These are phyloP conservation scores for Tinea semifulvella DNA, from an alignment of 2,888 invertebrate species.

Conservation along the genomic window DNA sequence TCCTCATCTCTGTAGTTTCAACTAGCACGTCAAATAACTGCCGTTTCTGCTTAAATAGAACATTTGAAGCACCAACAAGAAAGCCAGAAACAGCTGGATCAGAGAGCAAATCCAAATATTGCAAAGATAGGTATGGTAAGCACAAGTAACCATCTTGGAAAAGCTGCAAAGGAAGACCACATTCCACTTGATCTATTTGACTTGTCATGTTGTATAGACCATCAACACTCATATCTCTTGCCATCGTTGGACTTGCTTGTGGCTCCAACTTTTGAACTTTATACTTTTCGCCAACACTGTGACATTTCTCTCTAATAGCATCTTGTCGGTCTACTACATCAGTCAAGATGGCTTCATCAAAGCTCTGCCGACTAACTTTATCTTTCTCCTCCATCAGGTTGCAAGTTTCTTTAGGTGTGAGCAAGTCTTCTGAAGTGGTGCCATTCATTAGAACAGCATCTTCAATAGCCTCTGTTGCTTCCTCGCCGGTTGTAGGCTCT, in stretches of 20 bases:
- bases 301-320: constrained; percentile 53
- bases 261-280: constrained; percentile 50
- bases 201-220: constrained; percentile 71
- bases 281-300: constrained; percentile 60
- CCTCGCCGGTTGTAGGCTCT: constrained; percentile 26
- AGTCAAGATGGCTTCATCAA: constrained; percentile 44
- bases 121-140: constrained; percentile 94
- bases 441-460: constrained; percentile 32
- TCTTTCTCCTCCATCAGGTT: constrained; percentile 56
- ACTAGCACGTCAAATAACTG: constrained; percentile 92
- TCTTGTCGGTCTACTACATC: constrained; percentile 49
- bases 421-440: constrained; percentile 33
- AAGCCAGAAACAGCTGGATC: constrained; percentile 88
- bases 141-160: constrained; percentile 93
- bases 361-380: constrained; percentile 49
- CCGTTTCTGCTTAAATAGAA: constrained; percentile 95
- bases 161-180: constrained; percentile 87
- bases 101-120: constrained; percentile 90
- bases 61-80: constrained; percentile 97
- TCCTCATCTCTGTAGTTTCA: constrained; percentile 85
- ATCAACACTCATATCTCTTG: constrained; percentile 74
- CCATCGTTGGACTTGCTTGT: constrained; percentile 66
- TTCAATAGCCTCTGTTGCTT: constrained; percentile 28
- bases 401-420: constrained; percentile 50
- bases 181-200: constrained; percentile 74